phyloP scores from a whole-genome alignment of 2,113 vertebrate species.

The Geococcyx californianus region DNA sequence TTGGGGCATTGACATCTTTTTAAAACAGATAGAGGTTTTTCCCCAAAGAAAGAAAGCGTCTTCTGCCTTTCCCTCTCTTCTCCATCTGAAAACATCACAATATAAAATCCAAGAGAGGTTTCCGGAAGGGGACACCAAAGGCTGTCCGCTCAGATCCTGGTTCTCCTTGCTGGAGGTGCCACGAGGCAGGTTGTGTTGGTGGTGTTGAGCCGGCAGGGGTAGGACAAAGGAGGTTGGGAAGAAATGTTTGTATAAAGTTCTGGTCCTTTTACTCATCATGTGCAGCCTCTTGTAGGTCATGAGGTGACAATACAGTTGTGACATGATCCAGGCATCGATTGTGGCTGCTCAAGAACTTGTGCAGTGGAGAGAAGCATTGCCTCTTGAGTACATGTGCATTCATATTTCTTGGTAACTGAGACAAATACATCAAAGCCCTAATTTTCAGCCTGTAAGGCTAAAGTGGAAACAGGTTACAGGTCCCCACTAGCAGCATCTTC shows the following conservation, averaged over 20 bases:
- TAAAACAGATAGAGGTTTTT: neutral
- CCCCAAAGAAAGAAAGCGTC: neutral
- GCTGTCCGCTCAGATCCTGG: neutral
- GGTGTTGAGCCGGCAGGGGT: neutral
- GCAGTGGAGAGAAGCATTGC: neutral
- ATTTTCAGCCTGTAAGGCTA: neutral
- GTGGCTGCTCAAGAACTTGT: neutral
- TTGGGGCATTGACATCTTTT: neutral
- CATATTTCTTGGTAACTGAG: neutral
- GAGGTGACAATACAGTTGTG: accelerated
- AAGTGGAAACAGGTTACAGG: neutral
- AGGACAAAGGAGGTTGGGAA: neutral
- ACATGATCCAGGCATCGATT: neutral
- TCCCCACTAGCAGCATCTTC: neutral
- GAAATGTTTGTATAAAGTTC: neutral
- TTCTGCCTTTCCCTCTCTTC: neutral
- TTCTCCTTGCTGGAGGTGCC: neutral
- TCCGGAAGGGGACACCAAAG: neutral
- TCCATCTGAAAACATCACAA: neutral
- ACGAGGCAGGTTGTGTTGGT: neutral
- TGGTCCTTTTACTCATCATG: neutral
- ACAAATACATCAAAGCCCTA: neutral
- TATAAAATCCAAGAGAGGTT: neutral
- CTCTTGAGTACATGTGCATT: neutral
- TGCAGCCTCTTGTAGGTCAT: neutral